Percentiles rank a stretch among this genome's conserved stretches.
Evolutionary conservation across 2,797 vertebrate genomes (phyloP).

Genomic region (Basileuterus tristriatus): DNA sequence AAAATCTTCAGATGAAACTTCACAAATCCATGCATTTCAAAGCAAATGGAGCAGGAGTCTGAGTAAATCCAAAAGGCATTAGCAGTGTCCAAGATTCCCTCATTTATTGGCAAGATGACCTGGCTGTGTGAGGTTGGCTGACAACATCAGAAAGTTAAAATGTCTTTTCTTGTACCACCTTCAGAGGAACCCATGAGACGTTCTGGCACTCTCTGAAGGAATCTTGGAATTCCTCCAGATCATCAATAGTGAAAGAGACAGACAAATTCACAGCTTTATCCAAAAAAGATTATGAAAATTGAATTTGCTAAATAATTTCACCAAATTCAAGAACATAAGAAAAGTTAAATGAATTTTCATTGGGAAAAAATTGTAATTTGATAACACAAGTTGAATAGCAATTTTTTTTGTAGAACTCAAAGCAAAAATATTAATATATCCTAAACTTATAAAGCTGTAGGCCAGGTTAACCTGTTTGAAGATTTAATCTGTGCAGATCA

Average conservation of each 20-base stretch:
- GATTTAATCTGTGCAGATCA: neutral
- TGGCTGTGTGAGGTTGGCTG: constrained; percentile 26
- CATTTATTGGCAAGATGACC: constrained; percentile 43
- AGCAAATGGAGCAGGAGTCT: neutral
- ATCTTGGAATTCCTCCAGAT: neutral
- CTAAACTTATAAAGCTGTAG: neutral
- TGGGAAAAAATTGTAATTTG: neutral
- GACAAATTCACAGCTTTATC: neutral
- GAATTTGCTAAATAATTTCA: neutral
- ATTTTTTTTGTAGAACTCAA: neutral
- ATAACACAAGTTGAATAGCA: neutral
- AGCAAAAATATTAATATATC: neutral
- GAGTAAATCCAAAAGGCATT: constrained; percentile 17
- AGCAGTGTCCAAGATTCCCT: constrained; percentile 33
- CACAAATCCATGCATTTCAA: constrained; percentile 17
- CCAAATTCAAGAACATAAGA: neutral
- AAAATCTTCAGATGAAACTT: constrained; percentile 2
- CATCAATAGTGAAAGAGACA: neutral
- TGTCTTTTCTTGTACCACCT: constrained; percentile 37
- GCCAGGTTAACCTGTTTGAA: neutral
- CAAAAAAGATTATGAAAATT: neutral
- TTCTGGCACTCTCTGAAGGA: constrained; percentile 12
- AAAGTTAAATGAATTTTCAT: neutral
- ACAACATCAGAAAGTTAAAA: constrained; percentile 43
- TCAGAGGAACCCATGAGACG: constrained; percentile 6